Base-by-base conservation (phyloP, 1,140 invertebrate species). In the Drosophila albomicans region DNA sequence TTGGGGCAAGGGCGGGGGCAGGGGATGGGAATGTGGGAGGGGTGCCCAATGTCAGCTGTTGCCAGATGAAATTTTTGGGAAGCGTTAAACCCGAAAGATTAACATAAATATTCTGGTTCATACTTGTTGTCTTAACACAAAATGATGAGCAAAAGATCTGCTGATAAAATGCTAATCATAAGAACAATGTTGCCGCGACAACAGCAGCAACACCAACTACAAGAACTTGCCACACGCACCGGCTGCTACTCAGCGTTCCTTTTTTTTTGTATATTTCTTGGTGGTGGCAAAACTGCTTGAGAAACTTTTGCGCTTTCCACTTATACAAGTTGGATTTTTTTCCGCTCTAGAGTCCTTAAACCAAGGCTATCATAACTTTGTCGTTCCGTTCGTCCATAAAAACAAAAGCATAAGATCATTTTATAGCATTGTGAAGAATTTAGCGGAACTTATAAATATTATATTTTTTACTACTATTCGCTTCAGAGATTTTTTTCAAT, bases 111-210 rank as follows among this genome's bases (percentile, higher is more conserved):
- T 82, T 69, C 56, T 45, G 62, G 43, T 71, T 72, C 61, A 62
- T 71, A 71, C 78, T 25, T 80, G 68, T 69, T 77, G 72, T 86
- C 68, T 59, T 69, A 79, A 82, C 58, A 76, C 71, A 81, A 67
- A 62, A 78, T 71, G 80, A 82, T 80, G 78, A 80, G 67, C 66
- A 67, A 75, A 87, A 80, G 77, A 87, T 71, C 67, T 65, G 25
- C 77, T 88, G 84, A 87, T 87, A 87, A 87, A 89, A 87, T 87
- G 84, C 85, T 87, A 87, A 87, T 87, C 84, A 84, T 78, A 77
- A 56, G 64, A 80, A 84, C 81, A 84, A 85, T 80, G 81, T 84
- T 80, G 68, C 38, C 54, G 72, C 54, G 49, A 70, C 74, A 56
- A 6, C 54, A 66, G 45, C 35, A 46, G n/a, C 16, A 54, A 41